A percentile compares a stretch with the other conserved stretches of the same genome.
Conservation (phyloP, 2,888 invertebrate species). For the Tetragonula carbonaria region DNA sequence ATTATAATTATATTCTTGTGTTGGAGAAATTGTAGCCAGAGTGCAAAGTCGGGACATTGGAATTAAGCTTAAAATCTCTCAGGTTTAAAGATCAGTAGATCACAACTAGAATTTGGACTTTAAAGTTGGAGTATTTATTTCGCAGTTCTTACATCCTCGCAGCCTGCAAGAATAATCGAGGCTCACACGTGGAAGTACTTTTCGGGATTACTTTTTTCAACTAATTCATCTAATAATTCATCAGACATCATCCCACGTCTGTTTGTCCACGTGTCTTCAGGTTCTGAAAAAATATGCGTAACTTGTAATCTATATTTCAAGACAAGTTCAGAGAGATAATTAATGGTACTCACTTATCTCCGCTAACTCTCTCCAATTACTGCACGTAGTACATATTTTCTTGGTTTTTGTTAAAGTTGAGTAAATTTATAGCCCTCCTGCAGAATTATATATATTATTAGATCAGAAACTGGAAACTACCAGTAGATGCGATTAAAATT, state of each 20-base stretch:
- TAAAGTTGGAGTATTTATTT: no score
- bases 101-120: no score
- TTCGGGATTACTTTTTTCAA: constrained; percentile 77
- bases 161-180: constrained; percentile 74
- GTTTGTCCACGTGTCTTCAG: constrained; percentile 87
- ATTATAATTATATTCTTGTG: no score
- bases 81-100: no score
- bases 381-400: constrained; percentile 91
- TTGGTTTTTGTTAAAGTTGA: constrained; percentile 93
- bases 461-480: neutral
- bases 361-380: constrained; percentile 87
- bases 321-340: no score
- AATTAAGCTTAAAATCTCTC: no score
- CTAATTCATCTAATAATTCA: constrained; percentile 84
- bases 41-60: no score
- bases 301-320: constrained; percentile 86
- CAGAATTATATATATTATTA: constrained; percentile 61
- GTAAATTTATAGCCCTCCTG: constrained; percentile 88
- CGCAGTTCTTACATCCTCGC: constrained; percentile 71
- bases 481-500: no score
- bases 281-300: constrained; percentile 89
- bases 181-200: constrained; percentile 80
- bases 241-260: constrained; percentile 86
- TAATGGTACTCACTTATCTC: constrained; percentile 86
- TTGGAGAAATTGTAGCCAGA: no score